Evolutionary conservation across 2,113 vertebrate species (phyloP).

Genomic region (Zosterops japonicus): DNA sequence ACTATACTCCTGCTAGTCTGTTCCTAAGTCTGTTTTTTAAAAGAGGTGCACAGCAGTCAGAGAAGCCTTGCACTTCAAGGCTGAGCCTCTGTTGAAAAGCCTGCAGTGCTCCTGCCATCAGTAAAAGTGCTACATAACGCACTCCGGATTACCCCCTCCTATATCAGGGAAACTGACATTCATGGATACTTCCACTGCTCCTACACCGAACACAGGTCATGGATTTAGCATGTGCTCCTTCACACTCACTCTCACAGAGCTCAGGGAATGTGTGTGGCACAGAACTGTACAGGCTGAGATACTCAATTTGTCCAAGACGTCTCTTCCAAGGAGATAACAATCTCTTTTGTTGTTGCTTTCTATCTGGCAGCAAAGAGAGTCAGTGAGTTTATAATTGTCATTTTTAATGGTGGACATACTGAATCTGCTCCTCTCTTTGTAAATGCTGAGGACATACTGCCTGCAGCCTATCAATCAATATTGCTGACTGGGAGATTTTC

Average conservation of each 20-base stretch:
- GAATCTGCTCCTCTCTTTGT: neutral
- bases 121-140: neutral
- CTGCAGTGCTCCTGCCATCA: neutral
- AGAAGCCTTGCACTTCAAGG: neutral
- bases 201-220: neutral
- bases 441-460: neutral
- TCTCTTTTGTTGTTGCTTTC: neutral
- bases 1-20: neutral
- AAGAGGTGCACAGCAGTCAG: neutral
- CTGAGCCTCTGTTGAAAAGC: neutral
- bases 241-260: neutral
- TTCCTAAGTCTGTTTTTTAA: neutral
- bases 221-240: accelerated
- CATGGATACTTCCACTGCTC: neutral
- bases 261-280: neutral
- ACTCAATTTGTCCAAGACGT: neutral
- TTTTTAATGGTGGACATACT: neutral
- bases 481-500: conserved; percentile 13
- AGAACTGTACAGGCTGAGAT: neutral
- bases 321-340: conserved; percentile 15
- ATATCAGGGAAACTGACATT: neutral
- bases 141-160: neutral
- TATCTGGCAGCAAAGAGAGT: neutral
- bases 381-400: neutral
- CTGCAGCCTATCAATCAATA: neutral